A percentile compares a stretch with the other conserved stretches of the same genome.
Conservation (phyloP, 2,888 invertebrate species). For the Agrochola lychnidis region DNA sequence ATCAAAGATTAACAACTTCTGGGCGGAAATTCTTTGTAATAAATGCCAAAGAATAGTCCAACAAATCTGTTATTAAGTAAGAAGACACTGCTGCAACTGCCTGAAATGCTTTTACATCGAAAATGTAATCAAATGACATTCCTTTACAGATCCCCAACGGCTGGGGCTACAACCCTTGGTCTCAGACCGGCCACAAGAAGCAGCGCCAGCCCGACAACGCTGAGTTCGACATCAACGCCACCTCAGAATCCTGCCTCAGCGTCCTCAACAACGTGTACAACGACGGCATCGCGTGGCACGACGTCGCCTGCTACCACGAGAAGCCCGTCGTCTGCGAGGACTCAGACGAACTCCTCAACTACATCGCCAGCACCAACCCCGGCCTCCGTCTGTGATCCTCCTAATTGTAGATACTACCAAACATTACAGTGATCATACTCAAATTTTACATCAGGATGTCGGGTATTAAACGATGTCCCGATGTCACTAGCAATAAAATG, state of each 20-base stretch:
- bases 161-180: slow-evolving; percentile 97
- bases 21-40: slow-evolving; percentile 2
- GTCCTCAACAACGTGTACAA: slow-evolving; percentile 98
- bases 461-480: slow-evolving; percentile 10
- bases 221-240: slow-evolving; percentile 97
- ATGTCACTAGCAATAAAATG: slow-evolving; percentile 34
- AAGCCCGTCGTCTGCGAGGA: slow-evolving; percentile 98
- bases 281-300: slow-evolving; percentile 98
- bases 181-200: slow-evolving; percentile 97
- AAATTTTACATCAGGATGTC: slow-evolving; percentile 31
- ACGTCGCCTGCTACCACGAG: slow-evolving; percentile 98
- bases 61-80: too few relatives aligned
- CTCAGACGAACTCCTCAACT: slow-evolving; percentile 96
- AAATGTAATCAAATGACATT: not conserved
- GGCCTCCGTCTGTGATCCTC: slow-evolving; percentile 94
- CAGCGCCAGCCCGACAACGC: slow-evolving; percentile 97
- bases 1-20: slow-evolving; percentile 21
- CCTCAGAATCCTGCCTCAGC: slow-evolving; percentile 96
- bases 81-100: not conserved
- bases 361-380: slow-evolving; percentile 96
- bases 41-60: not conserved
- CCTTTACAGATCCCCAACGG: slow-evolving; percentile 90
- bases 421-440: slow-evolving; percentile 56
- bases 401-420: slow-evolving; percentile 53
- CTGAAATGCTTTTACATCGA: not conserved